Percentiles rank a stretch among this genome's conserved stretches.
These are phyloP conservation scores for Umimayanthus kanabou DNA, from an alignment of 92 coral and sea anemone genomes.

Conservation along the genomic window DNA sequence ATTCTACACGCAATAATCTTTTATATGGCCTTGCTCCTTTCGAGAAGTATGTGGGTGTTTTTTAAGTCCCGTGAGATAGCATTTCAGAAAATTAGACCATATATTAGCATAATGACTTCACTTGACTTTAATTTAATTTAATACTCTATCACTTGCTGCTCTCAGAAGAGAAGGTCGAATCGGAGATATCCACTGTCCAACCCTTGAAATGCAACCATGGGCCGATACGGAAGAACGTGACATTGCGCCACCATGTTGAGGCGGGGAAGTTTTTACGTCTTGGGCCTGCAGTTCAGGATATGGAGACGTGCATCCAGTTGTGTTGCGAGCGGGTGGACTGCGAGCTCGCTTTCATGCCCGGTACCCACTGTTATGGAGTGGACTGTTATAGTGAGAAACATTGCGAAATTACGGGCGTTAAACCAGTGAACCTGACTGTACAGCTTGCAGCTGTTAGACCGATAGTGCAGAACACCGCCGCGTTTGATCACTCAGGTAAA, in stretches of 20 bases:
- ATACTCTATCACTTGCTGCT: neutral
- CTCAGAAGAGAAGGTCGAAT: slow-evolving; percentile 52
- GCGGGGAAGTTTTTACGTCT: slow-evolving; percentile 85
- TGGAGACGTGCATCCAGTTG: slow-evolving; percentile 85
- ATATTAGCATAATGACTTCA: neutral
- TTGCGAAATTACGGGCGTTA: slow-evolving; percentile 82
- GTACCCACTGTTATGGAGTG: slow-evolving; percentile 91
- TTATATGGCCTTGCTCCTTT: no score
- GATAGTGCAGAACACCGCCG: slow-evolving; percentile 56
- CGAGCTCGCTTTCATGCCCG: slow-evolving; percentile 96
- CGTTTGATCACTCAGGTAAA: slow-evolving; percentile 36
- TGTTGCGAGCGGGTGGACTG: slow-evolving; percentile 92
- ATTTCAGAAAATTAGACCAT: no score
- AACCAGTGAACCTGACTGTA: slow-evolving; percentile 73
- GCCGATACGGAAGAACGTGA: slow-evolving; percentile 72
- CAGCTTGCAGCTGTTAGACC: slow-evolving; percentile 81
- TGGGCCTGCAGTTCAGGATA: slow-evolving; percentile 71
- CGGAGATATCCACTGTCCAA: slow-evolving; percentile 69
- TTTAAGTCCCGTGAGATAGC: neutral
- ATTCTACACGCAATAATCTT: no score
- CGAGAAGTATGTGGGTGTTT: no score
- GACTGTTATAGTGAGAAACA: slow-evolving; percentile 88
- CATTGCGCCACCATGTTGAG: slow-evolving; percentile 80
- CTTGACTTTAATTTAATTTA: neutral
- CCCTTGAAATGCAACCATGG: slow-evolving; percentile 80